These are phyloP conservation scores for Anorthoa munda DNA, from an alignment of 2,888 invertebrate species.

Conservation along the genomic window DNA sequence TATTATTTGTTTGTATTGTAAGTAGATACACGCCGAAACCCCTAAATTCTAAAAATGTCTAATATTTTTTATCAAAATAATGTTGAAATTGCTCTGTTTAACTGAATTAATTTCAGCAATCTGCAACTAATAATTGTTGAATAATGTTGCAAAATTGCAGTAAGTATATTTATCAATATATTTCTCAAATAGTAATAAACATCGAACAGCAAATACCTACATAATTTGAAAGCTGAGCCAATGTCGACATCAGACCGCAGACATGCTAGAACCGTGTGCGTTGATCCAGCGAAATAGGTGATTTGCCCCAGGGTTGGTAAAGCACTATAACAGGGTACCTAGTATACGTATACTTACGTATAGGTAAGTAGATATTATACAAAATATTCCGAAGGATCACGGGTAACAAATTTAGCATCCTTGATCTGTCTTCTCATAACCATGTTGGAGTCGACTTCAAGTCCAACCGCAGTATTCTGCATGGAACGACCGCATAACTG, in stretches of 20 bases:
- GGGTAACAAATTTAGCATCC: not conserved
- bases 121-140: not conserved
- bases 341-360: not conserved
- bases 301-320: conserved; percentile 54
- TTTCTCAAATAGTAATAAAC: conserved; percentile 2
- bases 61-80: not conserved
- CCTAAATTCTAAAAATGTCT: too few species aligned
- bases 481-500: too few species aligned
- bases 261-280: conserved; percentile 57
- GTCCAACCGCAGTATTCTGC: too few species aligned
- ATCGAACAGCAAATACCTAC: conserved; percentile 10
- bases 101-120: too few species aligned
- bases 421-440: too few species aligned
- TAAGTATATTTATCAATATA: not conserved
- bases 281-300: conserved; percentile 56
- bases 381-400: conserved; percentile 11
- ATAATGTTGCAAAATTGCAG: not conserved
- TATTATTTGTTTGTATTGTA: too few species aligned
- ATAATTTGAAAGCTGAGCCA: conserved; percentile 37
- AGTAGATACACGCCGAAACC: too few species aligned
- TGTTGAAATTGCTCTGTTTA: too few species aligned
- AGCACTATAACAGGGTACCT: conserved; percentile 49
- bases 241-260: conserved; percentile 57
- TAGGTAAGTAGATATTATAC: not conserved
- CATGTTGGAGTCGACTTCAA: too few species aligned